These are phyloP conservation scores for Sparus aurata DNA, from an alignment of 2,797 vertebrate genomes.

Conservation along the genomic window DNA sequence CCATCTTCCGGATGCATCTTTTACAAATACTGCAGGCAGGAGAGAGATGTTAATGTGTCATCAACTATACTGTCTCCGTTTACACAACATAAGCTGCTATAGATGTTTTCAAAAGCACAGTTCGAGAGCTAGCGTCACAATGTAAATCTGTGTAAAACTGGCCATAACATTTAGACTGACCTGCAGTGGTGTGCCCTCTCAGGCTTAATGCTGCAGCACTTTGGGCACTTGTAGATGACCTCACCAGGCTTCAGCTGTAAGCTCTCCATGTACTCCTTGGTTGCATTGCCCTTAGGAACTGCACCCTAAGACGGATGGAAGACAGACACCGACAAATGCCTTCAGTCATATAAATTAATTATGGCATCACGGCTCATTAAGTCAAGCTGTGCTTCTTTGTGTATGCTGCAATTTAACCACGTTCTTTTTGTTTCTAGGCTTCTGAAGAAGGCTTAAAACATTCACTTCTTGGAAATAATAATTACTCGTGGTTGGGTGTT, in stretches of 20 bases:
- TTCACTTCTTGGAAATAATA: background rate
- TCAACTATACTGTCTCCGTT: background rate
- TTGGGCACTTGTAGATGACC: slow-evolving; percentile 99
- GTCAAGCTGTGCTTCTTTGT: background rate
- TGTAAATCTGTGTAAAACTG: background rate
- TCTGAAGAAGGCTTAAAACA: background rate
- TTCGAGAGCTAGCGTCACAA: background rate
- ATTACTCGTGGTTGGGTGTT: background rate
- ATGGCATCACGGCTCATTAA: background rate
- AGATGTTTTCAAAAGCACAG: background rate
- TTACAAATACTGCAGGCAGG: slow-evolving; percentile 93
- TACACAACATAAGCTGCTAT: background rate
- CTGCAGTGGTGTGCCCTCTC: slow-evolving; percentile 99
- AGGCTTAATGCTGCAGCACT: slow-evolving; percentile 99
- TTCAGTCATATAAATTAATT: slow-evolving; percentile 11
- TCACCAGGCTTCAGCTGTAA: slow-evolving; percentile 97
- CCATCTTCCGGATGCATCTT: slow-evolving; percentile 98
- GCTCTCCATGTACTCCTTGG: slow-evolving; percentile 98
- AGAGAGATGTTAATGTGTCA: background rate
- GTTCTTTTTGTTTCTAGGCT: background rate
- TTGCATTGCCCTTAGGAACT: slow-evolving; percentile 98
- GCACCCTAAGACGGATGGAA: slow-evolving; percentile 87
- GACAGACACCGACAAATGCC: slow-evolving; percentile 12
- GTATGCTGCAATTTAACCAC: background rate
- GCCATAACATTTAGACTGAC: slow-evolving; percentile 71